These are phyloP conservation scores for Sarcophaga carnaria DNA, from an alignment of 2,888 invertebrate genomes.

Conservation along the genomic window DNA sequence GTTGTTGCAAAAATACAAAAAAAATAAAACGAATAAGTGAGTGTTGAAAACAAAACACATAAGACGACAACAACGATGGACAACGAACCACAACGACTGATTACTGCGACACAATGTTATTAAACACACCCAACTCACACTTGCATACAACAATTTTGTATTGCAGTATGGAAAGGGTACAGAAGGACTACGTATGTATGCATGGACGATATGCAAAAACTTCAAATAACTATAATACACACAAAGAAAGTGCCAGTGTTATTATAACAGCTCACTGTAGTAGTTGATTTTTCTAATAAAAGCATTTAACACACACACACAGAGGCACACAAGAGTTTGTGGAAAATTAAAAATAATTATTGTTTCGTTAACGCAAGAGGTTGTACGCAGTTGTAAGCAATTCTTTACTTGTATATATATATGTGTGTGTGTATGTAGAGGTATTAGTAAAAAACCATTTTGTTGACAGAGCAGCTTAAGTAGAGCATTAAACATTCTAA, in stretches of 20 bases:
- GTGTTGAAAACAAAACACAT: slow-evolving; percentile 34
- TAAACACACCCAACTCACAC: slow-evolving; percentile 69
- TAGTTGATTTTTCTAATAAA: slow-evolving; percentile 3
- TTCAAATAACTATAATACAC: slow-evolving; percentile 49
- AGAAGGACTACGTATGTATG: neutral
- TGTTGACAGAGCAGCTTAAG: slow-evolving; percentile 68
- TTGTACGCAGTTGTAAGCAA: neutral
- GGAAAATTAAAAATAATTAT: neutral
- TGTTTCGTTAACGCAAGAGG: neutral
- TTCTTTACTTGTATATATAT: neutral
- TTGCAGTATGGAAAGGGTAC: neutral
- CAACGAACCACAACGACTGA: slow-evolving; percentile 25
- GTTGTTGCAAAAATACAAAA: too few species aligned
- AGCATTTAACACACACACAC: neutral
- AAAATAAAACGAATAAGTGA: too few species aligned
- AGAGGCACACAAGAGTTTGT: neutral
- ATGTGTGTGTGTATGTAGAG: neutral
- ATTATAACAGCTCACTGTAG: slow-evolving; percentile 4
- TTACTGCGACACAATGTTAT: slow-evolving; percentile 42
- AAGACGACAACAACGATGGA: neutral
- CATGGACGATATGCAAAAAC: neutral
- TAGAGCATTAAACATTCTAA: slow-evolving; percentile 67
- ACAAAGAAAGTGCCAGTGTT: slow-evolving; percentile 55
- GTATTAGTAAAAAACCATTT: slow-evolving; percentile 60
- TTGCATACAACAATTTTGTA: too few species aligned